Percentiles rank a stretch among this genome's conserved stretches.
Conservation (phyloP, 2,797 vertebrate species). For the Falco columbarius region DNA sequence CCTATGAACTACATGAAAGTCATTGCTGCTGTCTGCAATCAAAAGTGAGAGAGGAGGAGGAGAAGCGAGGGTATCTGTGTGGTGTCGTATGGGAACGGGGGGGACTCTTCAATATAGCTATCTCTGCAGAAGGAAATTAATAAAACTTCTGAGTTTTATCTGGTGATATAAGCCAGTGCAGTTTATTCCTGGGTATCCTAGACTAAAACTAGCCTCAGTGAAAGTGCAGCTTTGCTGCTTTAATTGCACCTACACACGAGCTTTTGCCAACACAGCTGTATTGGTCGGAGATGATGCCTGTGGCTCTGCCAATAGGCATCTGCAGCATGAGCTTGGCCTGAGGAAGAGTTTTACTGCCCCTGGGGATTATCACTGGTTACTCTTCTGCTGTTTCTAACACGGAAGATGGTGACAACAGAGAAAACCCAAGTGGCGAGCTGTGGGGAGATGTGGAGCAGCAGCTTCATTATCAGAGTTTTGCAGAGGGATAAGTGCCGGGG, state of each 20-base stretch:
- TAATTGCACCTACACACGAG: background rate
- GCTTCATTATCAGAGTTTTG: background rate
- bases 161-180: background rate
- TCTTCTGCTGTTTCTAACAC: background rate
- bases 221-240: background rate
- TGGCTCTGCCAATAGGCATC: background rate
- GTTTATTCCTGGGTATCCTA: background rate
- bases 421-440: background rate
- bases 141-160: background rate
- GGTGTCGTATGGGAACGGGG: rapidly evolving
- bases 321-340: background rate
- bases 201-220: background rate
- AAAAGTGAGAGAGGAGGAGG: background rate
- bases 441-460: background rate
- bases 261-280: background rate
- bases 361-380: background rate
- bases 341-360: background rate
- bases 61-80: background rate
- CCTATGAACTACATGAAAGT: background rate
- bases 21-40: background rate
- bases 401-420: background rate
- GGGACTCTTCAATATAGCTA: background rate
- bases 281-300: background rate
- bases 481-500: background rate
- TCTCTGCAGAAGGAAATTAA: background rate